Evolutionary conservation across 2,113 vertebrate genomes (phyloP), one percentile per base, ranked within the genome.

Genomic region (Xiphias gladius): DNA sequence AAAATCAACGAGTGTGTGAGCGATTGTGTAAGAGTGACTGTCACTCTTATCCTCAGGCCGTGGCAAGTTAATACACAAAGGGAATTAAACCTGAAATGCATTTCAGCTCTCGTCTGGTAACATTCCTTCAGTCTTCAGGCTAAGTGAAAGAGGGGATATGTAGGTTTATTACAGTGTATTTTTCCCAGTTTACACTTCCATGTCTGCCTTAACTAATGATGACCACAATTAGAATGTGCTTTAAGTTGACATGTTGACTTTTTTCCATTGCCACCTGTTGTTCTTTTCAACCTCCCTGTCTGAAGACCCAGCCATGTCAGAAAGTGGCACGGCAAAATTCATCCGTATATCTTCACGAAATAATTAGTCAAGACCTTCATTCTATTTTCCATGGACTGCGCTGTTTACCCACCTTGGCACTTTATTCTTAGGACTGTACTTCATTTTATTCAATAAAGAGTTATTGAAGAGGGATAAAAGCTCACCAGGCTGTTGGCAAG

Each of bases 81-180:
- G 68, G 73, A 88, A 84, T 89, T 70, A 48, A 80, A 80, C 35
- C 77, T 68, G 54, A 63, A 76, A 76, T 66, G 52, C 41, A 76
- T 63, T 74, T 67, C 30, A 0, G 17, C 52, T 74, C 41, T 59
- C 22, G 77, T 66, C 52, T 20, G 2, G 24, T 37, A 67, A 76
- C 69, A 69, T n/a, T n/a, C 41, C 57, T 24, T 41, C 3, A 41
- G n/a, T 24, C 46, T 20, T 5, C 22, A 35, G 39, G 41, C 3
- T 10, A 65, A 64, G 2, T 20, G 30, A 41, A 66, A 59, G 3
- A 37, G 26, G 17, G 24, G 46, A 71, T 71, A 30, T 58, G 4
- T 28, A 76, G 55, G n/a, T 52, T 26, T n/a, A 20, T 2, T 37
- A n/a, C 7, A 5, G 32, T 41, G 28, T 50, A 57, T 65, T 71